Base-by-base conservation (phyloP, 1,140 invertebrate species). In the Leucophenga varia region DNA sequence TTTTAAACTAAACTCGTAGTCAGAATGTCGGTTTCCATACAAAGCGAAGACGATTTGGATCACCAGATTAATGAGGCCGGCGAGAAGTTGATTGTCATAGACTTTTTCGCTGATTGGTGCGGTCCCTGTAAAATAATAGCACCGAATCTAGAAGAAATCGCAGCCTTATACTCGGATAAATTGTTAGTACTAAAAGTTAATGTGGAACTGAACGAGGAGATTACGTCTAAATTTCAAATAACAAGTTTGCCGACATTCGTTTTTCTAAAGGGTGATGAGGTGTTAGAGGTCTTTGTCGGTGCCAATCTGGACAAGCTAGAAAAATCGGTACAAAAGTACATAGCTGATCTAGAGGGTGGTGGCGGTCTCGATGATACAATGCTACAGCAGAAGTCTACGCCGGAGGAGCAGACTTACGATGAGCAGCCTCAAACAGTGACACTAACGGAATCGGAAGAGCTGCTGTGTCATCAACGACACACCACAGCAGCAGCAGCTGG, bases 221-320 rank as follows among this genome's bases (percentile, higher is more conserved):
- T 94, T 30, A 86, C 89, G 1, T 75, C 78, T 12, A 80, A 88
- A 43, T 94, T 93, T 72, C 81, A 87, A 52, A 87, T 97, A 47
- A 81, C 80, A 47, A 89, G 89, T 34, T 95, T 96, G 93, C 94
- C 94, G n/a, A 96, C 93, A 1, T 97, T 97, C 75, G 77, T 95
- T 6, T 93, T 95, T 70, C 81, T 95, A 43, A 95, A 93, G 76
- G 84, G 84, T 52, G 79, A 81, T 16, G 72, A 85, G 64, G 82
- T 85, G 59, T 81, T 91, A n/a, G 83, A 86, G 7, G 79, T 81
- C 16, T 87, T 93, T 68, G 84, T 87, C 41, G 91, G 91, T 12
- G 88, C 89, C 19, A 93, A 89, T 67, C 79, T 81, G 14, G 84
- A 86, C 1, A 92, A 89, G 73, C 76, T 95, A 12, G 81, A 79